A percentile compares a stretch with the other conserved stretches of the same genome.
phyloP scores from a whole-genome alignment of 2,113 vertebrate species.

The Hylia prasina region DNA sequence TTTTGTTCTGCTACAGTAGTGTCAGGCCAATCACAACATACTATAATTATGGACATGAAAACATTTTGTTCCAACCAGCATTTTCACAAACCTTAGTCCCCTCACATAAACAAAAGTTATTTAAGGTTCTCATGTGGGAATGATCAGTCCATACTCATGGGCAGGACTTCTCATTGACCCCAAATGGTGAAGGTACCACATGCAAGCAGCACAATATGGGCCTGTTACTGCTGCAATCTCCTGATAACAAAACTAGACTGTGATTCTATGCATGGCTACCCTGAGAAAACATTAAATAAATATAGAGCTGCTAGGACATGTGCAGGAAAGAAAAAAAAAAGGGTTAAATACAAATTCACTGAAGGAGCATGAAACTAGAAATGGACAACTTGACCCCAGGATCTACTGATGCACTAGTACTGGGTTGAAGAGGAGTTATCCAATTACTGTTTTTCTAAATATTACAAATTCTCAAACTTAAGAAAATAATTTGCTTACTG shows the following conservation, averaged over 20 bases:
- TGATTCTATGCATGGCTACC: neutral
- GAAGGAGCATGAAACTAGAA: neutral
- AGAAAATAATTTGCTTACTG: neutral
- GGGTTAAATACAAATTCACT: neutral
- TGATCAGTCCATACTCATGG: rapidly evolving
- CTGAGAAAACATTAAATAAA: neutral
- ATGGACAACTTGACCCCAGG: neutral
- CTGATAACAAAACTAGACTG: neutral
- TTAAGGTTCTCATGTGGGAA: neutral
- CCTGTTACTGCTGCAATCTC: neutral
- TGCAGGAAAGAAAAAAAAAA: neutral
- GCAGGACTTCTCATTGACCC: neutral
- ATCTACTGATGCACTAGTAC: neutral
- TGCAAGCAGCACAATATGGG: rapidly evolving
- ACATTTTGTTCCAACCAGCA: neutral
- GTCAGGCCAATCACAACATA: neutral
- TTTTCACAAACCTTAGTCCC: neutral
- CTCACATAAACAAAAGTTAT: neutral
- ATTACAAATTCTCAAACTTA: neutral
- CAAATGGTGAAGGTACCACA: neutral
- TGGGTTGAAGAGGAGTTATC: neutral
- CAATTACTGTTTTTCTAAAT: neutral
- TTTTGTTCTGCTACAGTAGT: neutral
- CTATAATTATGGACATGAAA: neutral
- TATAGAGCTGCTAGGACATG: neutral